Conservation (phyloP, 2,113 vertebrate species). For the Excalfactoria chinensis region DNA sequence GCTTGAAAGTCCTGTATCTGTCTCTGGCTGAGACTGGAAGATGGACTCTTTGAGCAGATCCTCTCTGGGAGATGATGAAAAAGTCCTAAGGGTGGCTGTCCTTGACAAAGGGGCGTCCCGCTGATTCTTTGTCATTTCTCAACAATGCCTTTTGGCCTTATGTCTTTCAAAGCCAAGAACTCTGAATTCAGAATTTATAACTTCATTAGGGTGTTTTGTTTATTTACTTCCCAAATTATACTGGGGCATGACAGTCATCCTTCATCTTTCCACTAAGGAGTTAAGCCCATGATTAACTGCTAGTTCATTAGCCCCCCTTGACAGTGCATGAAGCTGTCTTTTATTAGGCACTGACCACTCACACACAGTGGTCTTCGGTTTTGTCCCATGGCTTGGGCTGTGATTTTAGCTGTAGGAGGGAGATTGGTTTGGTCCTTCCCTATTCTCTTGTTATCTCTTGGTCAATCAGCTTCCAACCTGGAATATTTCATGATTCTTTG, state of each 20-base stretch:
- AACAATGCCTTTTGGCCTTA: background rate
- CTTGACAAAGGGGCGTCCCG: background rate
- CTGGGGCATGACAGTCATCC: background rate
- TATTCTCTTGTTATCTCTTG: no score
- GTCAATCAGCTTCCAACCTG: no score
- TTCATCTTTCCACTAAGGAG: background rate
- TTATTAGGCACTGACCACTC: background rate
- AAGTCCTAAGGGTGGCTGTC: background rate
- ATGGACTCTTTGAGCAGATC: background rate
- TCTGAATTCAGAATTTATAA: background rate
- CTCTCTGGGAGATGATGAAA: background rate
- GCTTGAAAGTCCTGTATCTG: background rate
- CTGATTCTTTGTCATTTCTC: background rate
- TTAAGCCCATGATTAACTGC: background rate
- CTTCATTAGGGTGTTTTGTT: background rate
- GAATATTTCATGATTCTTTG: no score
- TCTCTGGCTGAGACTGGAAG: background rate
- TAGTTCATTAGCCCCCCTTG: background rate
- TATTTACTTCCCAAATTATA: background rate
- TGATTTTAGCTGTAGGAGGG: no score
- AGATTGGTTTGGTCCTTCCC: no score
- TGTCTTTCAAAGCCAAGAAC: background rate
- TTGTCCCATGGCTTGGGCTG: no score
- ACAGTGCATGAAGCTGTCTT: background rate
- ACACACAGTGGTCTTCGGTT: background rate